Evolutionary conservation across 2,797 vertebrate genomes (phyloP).

Genomic region (Dermochelys coriacea): DNA sequence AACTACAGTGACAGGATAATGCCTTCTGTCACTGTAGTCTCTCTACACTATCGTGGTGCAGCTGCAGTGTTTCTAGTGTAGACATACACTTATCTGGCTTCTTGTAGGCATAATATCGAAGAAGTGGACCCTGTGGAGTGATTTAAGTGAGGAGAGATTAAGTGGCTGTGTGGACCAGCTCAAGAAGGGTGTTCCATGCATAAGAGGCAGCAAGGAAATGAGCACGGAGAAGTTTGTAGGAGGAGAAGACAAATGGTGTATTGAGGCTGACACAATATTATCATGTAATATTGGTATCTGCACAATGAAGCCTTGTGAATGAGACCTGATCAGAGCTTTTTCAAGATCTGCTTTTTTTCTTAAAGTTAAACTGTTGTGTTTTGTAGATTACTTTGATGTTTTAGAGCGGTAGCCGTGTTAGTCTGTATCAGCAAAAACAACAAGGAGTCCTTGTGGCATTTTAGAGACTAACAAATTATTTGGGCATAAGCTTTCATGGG

Average conservation of each 20-base stretch:
- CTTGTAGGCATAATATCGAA: background rate
- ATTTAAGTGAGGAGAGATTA: background rate
- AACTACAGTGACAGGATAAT: background rate
- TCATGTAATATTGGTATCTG: background rate
- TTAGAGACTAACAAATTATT: too few relatives aligned
- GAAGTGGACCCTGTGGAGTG: background rate
- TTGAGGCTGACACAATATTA: accelerated
- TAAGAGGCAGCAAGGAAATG: accelerated
- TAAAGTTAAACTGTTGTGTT: background rate
- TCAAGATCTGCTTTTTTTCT: accelerated
- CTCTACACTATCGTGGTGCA: background rate
- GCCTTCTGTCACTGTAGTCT: background rate
- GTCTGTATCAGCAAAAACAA: too few relatives aligned
- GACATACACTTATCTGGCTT: background rate
- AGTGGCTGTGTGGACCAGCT: background rate
- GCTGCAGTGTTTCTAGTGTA: background rate
- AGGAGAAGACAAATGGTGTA: accelerated
- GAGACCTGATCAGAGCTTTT: accelerated
- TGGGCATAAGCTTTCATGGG: too few relatives aligned
- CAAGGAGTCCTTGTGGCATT: too few relatives aligned
- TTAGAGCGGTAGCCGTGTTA: too few relatives aligned
- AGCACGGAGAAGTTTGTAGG: background rate
- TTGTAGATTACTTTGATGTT: accelerated
- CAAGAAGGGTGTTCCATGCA: background rate
- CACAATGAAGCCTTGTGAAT: background rate